Conservation (phyloP, 1,140 invertebrate genomes). For the Anastrepha ludens region DNA sequence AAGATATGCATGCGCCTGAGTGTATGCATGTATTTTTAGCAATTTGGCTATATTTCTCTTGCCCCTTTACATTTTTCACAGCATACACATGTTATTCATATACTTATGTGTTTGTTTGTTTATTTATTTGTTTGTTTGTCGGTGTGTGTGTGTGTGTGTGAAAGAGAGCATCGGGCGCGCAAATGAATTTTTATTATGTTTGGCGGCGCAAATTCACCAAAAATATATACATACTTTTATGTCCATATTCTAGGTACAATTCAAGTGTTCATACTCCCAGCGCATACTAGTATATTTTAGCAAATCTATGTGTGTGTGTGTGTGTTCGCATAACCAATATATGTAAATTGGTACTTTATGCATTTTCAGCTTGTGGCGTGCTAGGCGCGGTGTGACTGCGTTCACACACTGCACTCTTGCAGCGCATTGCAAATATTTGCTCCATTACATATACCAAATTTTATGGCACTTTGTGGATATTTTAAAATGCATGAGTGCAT, state of each 20-base stretch:
- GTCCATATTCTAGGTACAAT: neutral
- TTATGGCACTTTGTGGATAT: conserved; percentile 14
- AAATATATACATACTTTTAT: conserved; percentile 6
- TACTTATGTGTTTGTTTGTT: neutral
- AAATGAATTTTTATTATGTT: conserved; percentile 54
- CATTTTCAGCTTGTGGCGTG: conserved; percentile 29
- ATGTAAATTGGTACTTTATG: conserved; percentile 34
- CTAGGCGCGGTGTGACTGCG: conserved; percentile 11
- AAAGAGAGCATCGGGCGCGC: neutral
- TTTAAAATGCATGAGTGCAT: conserved; percentile 37
- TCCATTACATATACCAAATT: conserved; percentile 11
- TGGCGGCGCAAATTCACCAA: conserved; percentile 42
- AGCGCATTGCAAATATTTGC: conserved; percentile 48
- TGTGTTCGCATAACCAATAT: conserved; percentile 23
- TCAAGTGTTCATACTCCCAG: neutral
- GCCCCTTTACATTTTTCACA: neutral
- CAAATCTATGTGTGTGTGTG: neutral
- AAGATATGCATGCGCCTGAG: neutral
- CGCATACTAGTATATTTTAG: neutral
- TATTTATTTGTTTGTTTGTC: neutral
- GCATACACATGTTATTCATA: neutral
- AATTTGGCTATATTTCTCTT: neutral
- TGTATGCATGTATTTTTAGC: neutral
- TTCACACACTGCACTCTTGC: neutral
- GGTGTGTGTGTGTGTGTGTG: neutral